Conservation (phyloP, 2,113 vertebrate species). For the Isichthys henryi region DNA sequence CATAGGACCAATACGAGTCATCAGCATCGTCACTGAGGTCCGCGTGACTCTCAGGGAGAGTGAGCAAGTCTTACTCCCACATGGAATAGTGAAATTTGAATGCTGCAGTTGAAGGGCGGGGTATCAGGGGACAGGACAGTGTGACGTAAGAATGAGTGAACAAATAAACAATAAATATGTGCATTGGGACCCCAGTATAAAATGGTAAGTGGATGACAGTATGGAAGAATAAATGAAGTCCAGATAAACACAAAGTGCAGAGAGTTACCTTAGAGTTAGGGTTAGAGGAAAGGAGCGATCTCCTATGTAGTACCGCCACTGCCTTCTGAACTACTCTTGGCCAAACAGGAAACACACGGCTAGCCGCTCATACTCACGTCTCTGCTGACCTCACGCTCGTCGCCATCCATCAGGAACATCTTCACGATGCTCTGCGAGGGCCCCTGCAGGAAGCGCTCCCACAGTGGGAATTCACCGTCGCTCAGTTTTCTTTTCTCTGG, state of each 20-base stretch:
- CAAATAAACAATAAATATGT: background rate
- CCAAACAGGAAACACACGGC: no score
- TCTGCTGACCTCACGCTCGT: conserved; percentile 80
- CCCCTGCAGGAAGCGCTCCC: conserved; percentile 81
- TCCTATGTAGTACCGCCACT: background rate
- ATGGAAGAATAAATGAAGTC: background rate
- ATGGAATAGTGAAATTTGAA: background rate
- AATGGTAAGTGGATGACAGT: background rate
- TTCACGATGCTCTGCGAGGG: conserved; percentile 77
- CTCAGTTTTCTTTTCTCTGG: conserved; percentile 77
- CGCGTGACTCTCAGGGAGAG: background rate
- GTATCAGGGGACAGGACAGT: background rate
- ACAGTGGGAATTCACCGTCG: conserved; percentile 68
- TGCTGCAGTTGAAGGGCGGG: background rate
- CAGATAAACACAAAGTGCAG: background rate
- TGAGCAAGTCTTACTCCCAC: background rate
- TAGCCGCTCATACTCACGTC: conserved; percentile 61
- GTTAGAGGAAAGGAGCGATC: background rate
- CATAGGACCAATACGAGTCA: background rate
- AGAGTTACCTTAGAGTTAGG: background rate
- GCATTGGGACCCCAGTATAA: background rate
- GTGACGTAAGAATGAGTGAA: background rate
- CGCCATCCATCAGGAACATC: conserved; percentile 85
- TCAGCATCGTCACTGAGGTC: background rate
- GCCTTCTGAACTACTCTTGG: no score